Evolutionary conservation across 1,140 invertebrate genomes (phyloP), one percentile per base, ranked within the genome.

Genomic region (Mactra quadrangularis): DNA sequence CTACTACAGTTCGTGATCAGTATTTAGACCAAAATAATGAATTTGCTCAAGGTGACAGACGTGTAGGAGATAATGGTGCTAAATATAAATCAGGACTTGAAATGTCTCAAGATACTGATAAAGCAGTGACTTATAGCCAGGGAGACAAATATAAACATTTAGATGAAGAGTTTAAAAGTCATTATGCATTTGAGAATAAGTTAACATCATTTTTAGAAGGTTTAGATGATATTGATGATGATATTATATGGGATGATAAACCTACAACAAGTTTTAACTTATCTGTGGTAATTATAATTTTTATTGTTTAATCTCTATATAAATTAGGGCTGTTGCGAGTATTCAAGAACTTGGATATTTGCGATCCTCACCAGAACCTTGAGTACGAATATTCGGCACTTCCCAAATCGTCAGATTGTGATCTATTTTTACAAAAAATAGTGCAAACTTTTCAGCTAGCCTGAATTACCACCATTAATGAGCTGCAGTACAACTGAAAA

Each of bases 171-270:
- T 81, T 70, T 70, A 38, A 81, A 47, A 70, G 31, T 13, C 53
- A 59, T 25, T 81, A 70, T 45, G 55, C 41, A 17, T 81, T 81
- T 60, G 55, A 60, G 19, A 70, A 70, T 15, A 81, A 81, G 38
- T 19, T 81, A 11, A 41, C 31, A 35, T 81, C 77, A 27, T 81
- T 81, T 47, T 35, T 81, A 17, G 77, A 71, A 60, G 66, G 71
- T 27, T 25, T 81, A 22, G 77, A 71, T 59, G 77, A 81, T 41
- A 81, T 81, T 59, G 64, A 81, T 71, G 64, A 81, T 71, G 77
- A 81, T 38, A 81, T 62, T 59, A 81, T 81, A 27, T 81, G 77
- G 77, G 64, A 81, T 50, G 77, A 81, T n/a, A 70, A 70, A 59
- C 53, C 60, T 17, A 31, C 25, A 27, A 35, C 50, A 6, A 64